Conservation (phyloP, 2,113 vertebrate species). For the Phalacrocorax pelagicus region DNA sequence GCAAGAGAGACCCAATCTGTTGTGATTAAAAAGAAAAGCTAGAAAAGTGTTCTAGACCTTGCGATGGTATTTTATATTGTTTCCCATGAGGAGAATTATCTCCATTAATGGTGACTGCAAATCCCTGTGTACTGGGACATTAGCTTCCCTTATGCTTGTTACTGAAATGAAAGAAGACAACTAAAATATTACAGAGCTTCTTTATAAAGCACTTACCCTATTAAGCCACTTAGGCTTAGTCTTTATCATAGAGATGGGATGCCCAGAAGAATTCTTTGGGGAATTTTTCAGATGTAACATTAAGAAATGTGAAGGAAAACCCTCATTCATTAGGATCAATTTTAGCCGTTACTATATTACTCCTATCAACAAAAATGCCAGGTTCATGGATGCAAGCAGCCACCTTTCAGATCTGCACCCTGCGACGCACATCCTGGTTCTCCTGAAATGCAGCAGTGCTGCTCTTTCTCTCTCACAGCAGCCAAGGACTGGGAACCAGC, state of each 20-base stretch:
- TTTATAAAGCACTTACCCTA: conserved; percentile 21
- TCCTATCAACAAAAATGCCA: not conserved
- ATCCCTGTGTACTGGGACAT: not conserved
- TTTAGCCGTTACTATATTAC: not conserved
- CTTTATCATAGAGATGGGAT: not conserved
- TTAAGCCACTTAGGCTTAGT: not conserved
- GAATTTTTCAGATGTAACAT: not conserved
- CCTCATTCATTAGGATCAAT: not conserved
- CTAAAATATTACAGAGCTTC: conserved; percentile 1
- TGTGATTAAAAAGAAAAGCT: not conserved
- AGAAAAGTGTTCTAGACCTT: not conserved
- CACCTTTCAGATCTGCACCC: not conserved
- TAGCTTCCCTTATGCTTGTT: conserved; percentile 15
- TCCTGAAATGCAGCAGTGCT: not conserved
- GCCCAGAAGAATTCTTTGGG: not conserved
- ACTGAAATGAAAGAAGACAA: conserved; percentile 39
- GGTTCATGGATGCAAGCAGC: not conserved
- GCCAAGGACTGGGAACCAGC: not conserved
- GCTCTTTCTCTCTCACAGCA: not conserved
- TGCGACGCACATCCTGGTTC: not conserved
- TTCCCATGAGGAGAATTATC: conserved; percentile 7
- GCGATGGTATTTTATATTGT: not conserved
- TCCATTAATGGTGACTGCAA: conserved; percentile 18
- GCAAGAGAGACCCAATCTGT: not conserved
- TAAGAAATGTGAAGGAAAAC: not conserved